Percentiles rank a stretch among this genome's conserved stretches.
Evolutionary conservation across 2,113 vertebrate genomes (phyloP).

Genomic region (Isichthys henryi): DNA sequence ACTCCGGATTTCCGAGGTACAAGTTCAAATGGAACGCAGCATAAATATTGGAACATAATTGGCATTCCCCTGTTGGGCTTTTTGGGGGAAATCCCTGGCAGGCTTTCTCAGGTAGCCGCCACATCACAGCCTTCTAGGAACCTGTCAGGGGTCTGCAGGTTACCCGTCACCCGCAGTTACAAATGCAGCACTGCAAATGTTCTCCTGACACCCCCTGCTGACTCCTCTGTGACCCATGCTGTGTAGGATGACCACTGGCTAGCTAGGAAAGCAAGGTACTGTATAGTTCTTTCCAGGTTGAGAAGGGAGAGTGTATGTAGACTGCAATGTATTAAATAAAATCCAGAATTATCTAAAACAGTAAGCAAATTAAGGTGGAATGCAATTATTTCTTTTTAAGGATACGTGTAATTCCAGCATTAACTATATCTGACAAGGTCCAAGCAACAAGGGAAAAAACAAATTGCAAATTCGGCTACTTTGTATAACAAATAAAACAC

Average conservation of each 20-base stretch:
- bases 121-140: not conserved
- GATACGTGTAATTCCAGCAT: slow-evolving; percentile 54
- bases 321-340: not conserved
- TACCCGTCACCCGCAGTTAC: not conserved
- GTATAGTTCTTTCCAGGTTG: not conserved
- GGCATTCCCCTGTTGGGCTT: not conserved
- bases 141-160: not conserved
- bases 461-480: not conserved
- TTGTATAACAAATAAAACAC: not conserved
- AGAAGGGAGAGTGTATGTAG: not conserved
- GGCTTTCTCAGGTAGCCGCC: not conserved
- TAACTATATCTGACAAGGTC: not conserved
- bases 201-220: not conserved
- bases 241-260: not conserved
- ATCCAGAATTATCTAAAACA: slow-evolving; percentile 36
- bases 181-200: not conserved
- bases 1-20: not conserved
- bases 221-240: not conserved
- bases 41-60: not conserved
- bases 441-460: not conserved
- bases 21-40: not conserved
- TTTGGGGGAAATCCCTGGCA: not conserved
- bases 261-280: too few relatives aligned
- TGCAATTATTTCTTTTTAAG: slow-evolving; percentile 59
- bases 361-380: slow-evolving; percentile 48